phyloP scores from a whole-genome alignment of 2,888 invertebrate genomes.

The Syritta pipiens region DNA sequence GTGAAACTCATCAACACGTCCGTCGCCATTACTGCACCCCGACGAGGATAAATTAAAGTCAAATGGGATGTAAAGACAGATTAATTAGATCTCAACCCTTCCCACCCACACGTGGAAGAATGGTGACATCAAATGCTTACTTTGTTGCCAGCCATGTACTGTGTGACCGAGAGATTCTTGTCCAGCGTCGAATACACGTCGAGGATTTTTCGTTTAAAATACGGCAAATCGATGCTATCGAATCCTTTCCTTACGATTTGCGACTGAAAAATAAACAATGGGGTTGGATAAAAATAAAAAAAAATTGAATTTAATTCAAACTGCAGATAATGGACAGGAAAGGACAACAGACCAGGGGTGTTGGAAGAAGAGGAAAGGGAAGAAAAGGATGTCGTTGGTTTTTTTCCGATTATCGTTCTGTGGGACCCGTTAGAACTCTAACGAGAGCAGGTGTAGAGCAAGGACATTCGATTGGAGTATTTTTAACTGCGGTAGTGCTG shows the following conservation, averaged over 20 bases:
- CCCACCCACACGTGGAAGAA: background rate
- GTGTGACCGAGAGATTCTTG: slow-evolving; percentile 73
- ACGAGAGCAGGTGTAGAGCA: no score
- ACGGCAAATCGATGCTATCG: slow-evolving; percentile 74
- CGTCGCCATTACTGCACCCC: background rate
- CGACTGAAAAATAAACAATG: slow-evolving; percentile 71
- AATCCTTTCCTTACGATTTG: slow-evolving; percentile 75
- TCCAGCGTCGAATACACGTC: slow-evolving; percentile 79
- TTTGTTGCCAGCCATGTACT: slow-evolving; percentile 77
- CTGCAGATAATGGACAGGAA: slow-evolving; percentile 37
- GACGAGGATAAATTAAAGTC: slow-evolving; percentile 31
- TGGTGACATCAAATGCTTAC: slow-evolving; percentile 71
- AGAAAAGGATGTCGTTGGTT: slow-evolving; percentile 3
- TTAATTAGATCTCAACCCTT: slow-evolving; percentile 29
- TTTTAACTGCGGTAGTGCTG: no score
- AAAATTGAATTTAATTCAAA: slow-evolving; percentile 56
- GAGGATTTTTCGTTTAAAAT: slow-evolving; percentile 75
- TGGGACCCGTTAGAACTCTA: no score
- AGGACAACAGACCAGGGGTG: background rate
- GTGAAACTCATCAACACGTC: background rate
- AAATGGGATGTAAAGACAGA: slow-evolving; percentile 33
- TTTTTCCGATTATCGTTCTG: slow-evolving; percentile 30
- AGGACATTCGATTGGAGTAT: no score
- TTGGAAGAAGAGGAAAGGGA: background rate
- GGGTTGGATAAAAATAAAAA: background rate